These are phyloP conservation scores for Ataeniobius toweri DNA, from an alignment of 2,797 vertebrate species.

Conservation along the genomic window DNA sequence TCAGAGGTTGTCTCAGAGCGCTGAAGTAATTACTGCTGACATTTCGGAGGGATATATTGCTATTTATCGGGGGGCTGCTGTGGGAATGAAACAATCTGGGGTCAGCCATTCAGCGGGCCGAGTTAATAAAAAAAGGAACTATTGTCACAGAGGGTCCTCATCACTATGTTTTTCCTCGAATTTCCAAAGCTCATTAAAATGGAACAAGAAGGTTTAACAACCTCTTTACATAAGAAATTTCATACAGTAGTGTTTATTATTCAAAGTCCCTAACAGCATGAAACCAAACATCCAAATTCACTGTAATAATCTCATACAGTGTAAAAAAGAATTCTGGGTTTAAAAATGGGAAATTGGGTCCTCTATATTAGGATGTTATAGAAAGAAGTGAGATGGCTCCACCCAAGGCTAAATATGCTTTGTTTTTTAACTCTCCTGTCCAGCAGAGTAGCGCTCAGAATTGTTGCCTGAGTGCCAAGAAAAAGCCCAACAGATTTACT, in stretches of 20 bases:
- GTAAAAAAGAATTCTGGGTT: background rate
- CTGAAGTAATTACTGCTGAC: slow-evolving; percentile 70
- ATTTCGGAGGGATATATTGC: slow-evolving; percentile 68
- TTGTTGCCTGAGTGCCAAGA: too few relatives aligned
- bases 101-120: slow-evolving; percentile 24
- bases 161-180: slow-evolving; percentile 1
- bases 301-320: background rate
- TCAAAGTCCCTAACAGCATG: slow-evolving; percentile 6
- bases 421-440: too few relatives aligned
- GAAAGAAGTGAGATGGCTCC: background rate
- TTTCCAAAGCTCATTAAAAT: slow-evolving; percentile 16
- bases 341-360: background rate
- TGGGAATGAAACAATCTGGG: slow-evolving; percentile 52
- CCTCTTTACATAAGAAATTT: background rate
- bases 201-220: background rate
- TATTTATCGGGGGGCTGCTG: slow-evolving; percentile 53
- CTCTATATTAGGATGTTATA: background rate
- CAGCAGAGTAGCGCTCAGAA: too few relatives aligned
- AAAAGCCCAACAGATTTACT: too few relatives aligned
- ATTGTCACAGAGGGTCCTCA: slow-evolving; percentile 11
- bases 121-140: slow-evolving; percentile 49
- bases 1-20: slow-evolving; percentile 53
- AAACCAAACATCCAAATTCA: background rate
- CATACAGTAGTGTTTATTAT: background rate
- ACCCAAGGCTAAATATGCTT: background rate